These are phyloP conservation scores for Passer domesticus DNA, from an alignment of 2,113 vertebrate genomes.

Conservation along the genomic window DNA sequence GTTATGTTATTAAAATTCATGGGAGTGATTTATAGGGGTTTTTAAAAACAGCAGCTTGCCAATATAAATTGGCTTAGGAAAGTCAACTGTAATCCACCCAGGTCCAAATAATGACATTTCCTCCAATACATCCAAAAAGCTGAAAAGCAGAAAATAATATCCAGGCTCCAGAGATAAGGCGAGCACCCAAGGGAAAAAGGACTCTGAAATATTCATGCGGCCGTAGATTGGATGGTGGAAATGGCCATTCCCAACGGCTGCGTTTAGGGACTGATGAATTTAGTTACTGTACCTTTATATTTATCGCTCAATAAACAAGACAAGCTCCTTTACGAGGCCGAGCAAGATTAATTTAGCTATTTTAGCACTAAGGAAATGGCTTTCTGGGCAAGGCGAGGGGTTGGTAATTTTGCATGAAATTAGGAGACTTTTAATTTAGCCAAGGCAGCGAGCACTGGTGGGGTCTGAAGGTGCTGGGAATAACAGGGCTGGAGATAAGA, in stretches of 20 bases:
- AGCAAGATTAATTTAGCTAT: constrained; percentile 51
- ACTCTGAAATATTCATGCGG: constrained; percentile 65
- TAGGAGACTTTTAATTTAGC: not conserved
- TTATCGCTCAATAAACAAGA: constrained; percentile 68
- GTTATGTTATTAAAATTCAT: constrained; percentile 64
- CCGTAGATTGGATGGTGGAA: constrained; percentile 50
- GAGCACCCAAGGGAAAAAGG: constrained; percentile 21
- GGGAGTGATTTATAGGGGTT: constrained; percentile 59
- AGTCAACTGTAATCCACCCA: constrained; percentile 63
- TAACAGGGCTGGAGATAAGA: not conserved
- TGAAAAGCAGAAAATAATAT: constrained; percentile 70
- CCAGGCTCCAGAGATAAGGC: constrained; percentile 62
- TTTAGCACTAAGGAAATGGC: constrained; percentile 1
- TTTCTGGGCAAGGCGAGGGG: not conserved
- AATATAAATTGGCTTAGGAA: constrained; percentile 71
- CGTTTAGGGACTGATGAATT: constrained; percentile 64
- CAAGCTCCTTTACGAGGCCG: not conserved
- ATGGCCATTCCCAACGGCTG: constrained; percentile 32
- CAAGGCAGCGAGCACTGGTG: fast-evolving
- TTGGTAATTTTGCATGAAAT: not conserved
- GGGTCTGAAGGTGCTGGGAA: not conserved
- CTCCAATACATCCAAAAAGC: constrained; percentile 58
- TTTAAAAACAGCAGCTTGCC: constrained; percentile 63
- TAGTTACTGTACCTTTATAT: constrained; percentile 61
- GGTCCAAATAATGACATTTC: constrained; percentile 69